phyloP scores from a whole-genome alignment of 2,888 invertebrate species.

The Anoncus sp. region DNA sequence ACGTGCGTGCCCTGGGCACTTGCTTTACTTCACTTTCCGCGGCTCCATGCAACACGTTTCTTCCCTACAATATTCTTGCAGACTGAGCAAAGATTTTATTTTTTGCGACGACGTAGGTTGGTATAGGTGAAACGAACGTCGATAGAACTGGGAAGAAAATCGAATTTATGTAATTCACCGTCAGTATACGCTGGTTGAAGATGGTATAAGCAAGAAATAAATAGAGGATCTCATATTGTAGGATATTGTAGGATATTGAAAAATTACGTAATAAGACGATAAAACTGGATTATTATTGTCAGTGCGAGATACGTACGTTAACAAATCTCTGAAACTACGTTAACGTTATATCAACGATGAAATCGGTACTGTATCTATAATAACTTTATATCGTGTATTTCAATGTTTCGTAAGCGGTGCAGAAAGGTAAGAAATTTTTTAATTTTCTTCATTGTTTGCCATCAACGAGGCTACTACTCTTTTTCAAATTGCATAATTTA shows the following conservation, averaged over 20 bases:
- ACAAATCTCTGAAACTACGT: too few species aligned
- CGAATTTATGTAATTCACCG: conserved; percentile 55
- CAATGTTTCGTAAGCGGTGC: too few species aligned
- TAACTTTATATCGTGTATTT: too few species aligned
- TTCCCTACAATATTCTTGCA: conserved; percentile 38
- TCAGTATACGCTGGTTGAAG: conserved; percentile 22
- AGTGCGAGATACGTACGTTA: background rate
- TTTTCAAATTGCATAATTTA: too few species aligned
- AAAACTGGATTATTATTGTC: conserved; percentile 17
- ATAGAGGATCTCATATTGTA: conserved; percentile 17
- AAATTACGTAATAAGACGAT: conserved; percentile 28
- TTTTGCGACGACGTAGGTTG: conserved; percentile 12
- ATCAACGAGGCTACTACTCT: too few species aligned
- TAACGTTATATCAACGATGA: background rate
- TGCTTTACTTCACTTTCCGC: conserved; percentile 67
- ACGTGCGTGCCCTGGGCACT: conserved; percentile 70
- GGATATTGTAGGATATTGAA: conserved; percentile 5
- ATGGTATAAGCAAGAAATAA: conserved; percentile 39
- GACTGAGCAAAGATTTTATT: conserved; percentile 42
- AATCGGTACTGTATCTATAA: too few species aligned
- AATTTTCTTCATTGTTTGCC: too few species aligned
- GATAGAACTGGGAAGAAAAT: conserved; percentile 42
- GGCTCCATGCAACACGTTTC: conserved; percentile 51
- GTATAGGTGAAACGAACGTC: conserved; percentile 17
- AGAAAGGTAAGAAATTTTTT: too few species aligned